These are phyloP conservation scores for Montipora sp. DNA, from an alignment of 64 coral and sea anemone species.

Conservation along the genomic window DNA sequence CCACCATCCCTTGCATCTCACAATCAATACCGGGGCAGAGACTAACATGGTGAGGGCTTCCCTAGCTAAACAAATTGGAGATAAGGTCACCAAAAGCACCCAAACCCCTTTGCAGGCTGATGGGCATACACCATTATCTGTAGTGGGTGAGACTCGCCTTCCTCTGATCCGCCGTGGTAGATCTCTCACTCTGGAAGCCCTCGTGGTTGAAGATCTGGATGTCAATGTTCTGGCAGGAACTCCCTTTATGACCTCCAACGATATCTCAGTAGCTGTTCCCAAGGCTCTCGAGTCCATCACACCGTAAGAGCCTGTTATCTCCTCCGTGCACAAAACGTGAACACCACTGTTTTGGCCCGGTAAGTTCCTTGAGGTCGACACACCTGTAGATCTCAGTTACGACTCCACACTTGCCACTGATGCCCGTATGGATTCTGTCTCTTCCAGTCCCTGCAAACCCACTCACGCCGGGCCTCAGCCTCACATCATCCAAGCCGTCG, in stretches of 20 bases:
- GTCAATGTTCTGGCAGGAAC: no score
- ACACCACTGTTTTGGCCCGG: constrained; percentile 53
- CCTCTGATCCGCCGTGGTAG: neutral
- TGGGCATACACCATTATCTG: neutral
- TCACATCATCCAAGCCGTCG: constrained; percentile 41
- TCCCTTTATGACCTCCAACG: no score
- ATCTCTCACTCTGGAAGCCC: no score
- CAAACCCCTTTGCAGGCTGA: constrained; percentile 21
- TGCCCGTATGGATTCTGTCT: constrained; percentile 15
- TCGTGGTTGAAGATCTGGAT: no score
- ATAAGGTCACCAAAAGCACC: neutral
- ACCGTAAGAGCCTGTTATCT: neutral
- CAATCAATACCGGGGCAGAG: constrained; percentile 37
- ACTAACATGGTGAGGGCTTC: constrained; percentile 26
- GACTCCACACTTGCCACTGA: constrained; percentile 42
- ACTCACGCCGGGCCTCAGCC: constrained; percentile 51
- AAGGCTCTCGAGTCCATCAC: no score
- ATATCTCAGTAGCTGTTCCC: no score
- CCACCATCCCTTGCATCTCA: constrained; percentile 33
- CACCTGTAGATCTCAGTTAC: constrained; percentile 29
- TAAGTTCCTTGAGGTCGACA: constrained; percentile 46
- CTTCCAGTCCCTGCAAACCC: constrained; percentile 25
- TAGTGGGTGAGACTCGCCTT: constrained; percentile 15
- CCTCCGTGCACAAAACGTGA: constrained; percentile 7
- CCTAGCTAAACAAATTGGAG: neutral